Evolutionary conservation across 2,797 vertebrate species (phyloP).

Genomic region (Alauda arvensis): DNA sequence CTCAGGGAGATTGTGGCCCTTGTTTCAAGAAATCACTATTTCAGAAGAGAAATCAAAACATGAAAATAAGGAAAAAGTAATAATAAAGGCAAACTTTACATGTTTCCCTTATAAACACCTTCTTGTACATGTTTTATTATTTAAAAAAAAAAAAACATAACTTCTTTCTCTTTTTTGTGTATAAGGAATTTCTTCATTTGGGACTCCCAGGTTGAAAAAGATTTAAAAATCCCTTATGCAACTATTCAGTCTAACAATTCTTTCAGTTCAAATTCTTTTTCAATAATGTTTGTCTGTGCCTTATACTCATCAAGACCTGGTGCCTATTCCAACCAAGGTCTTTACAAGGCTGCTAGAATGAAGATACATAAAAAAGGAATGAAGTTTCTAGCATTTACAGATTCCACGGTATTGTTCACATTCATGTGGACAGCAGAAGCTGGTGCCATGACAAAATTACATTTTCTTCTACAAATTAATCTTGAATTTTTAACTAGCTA

Average conservation of each 20-base stretch:
- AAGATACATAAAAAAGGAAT: neutral
- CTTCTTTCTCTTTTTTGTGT: neutral
- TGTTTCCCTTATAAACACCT: neutral
- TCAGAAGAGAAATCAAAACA: neutral
- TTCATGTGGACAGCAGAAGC: neutral
- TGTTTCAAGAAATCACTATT: neutral
- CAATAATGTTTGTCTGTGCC: neutral
- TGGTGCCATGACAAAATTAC: neutral
- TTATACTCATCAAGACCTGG: neutral
- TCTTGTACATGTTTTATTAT: neutral
- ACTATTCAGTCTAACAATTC: neutral
- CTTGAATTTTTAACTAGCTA: neutral
- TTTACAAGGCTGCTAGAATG: neutral
- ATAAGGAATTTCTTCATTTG: neutral
- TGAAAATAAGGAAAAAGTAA: neutral
- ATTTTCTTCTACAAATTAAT: neutral
- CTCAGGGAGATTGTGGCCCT: neutral
- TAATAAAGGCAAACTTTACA: neutral
- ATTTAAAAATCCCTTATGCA: neutral
- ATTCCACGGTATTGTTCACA: neutral
- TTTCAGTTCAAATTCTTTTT: neutral
- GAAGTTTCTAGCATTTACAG: neutral
- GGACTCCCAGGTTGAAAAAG: neutral
- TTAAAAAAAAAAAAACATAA: neutral
- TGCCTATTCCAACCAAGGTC: neutral